Evolutionary conservation across 2,113 vertebrate species (phyloP).

Genomic region (Psammodynastes pulverulentus): DNA sequence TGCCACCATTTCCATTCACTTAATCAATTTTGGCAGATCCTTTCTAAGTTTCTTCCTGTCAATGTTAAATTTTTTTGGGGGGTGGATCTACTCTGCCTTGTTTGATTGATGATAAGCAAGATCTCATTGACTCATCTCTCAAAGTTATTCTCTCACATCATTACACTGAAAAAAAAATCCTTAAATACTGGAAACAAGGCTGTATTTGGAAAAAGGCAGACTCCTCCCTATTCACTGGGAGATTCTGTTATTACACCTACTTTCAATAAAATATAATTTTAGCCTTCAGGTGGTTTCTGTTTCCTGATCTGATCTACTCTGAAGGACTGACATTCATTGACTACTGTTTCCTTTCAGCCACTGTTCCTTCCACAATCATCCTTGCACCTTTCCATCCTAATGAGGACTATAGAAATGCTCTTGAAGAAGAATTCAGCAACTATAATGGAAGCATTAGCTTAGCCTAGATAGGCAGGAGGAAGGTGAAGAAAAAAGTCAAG

Average conservation of each 20-base stretch:
- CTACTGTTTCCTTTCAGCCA: neutral
- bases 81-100: too few relatives aligned
- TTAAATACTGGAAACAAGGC: too few relatives aligned
- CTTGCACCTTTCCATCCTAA: neutral
- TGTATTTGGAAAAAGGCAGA: neutral
- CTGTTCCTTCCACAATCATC: neutral
- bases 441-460: neutral
- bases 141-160: too few relatives aligned
- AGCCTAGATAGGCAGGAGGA: neutral
- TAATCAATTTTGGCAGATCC: too few relatives aligned
- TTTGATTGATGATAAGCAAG: too few relatives aligned
- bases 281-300: neutral
- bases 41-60: too few relatives aligned
- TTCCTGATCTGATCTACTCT: neutral
- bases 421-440: neutral
- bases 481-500: neutral
- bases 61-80: too few relatives aligned
- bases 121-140: too few relatives aligned
- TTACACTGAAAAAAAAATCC: too few relatives aligned
- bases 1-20: too few relatives aligned
- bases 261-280: neutral
- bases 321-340: neutral
- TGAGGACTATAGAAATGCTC: neutral
- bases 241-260: neutral
- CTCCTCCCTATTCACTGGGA: neutral